Base-by-base conservation (phyloP, 2,797 vertebrate genomes). In the Rhinophrynus dorsalis region DNA sequence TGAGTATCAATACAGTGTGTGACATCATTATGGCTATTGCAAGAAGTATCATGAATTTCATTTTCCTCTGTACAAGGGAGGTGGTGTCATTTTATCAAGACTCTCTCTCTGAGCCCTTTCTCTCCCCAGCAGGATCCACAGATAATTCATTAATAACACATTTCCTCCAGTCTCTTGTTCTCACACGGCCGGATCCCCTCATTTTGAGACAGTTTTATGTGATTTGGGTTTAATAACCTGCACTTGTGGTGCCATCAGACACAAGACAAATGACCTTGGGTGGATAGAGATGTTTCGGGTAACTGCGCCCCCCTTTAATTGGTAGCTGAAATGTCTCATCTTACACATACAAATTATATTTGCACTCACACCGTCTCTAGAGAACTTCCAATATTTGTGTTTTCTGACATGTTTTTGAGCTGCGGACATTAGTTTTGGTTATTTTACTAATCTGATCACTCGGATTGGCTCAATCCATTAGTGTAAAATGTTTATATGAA, bases 371-470 rank as follows among this genome's bases (percentile, higher is more conserved):
- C 3, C 6, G 23, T 30, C 70, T 52, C 70, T 17, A 23, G 70
- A 52, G 70, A 60, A 15, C 45, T 50, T 20, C 50, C 35, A 66
- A 60, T 67, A 73, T 66, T 66, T 66, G 55, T 73, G 62, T 59
- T 73, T 66, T 66, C 54, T 47, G 44, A 51, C 61, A 66, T 51
- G 47, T 59, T 52, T 71, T 73, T 35, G 30, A 42, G 42, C 44
- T 23, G 21, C 26, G 45, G 40, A 44, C 45, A 65, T 73, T 52
- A 66, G 12, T 60, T 73, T 60, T 60, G 62, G 52, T 73, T 73
- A 54, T 73, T 73, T 67, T 66, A 45, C 70, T 73, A 73, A 73
- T 66, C 47, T 37, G 47, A 73, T 73, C 62, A 73, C 21, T 35
- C 15, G 47, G 18, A 51, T 23, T 40, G 57, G 24, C 54, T 65